phyloP scores from a whole-genome alignment of 2,113 vertebrate species.

The Aegithalos caudatus region DNA sequence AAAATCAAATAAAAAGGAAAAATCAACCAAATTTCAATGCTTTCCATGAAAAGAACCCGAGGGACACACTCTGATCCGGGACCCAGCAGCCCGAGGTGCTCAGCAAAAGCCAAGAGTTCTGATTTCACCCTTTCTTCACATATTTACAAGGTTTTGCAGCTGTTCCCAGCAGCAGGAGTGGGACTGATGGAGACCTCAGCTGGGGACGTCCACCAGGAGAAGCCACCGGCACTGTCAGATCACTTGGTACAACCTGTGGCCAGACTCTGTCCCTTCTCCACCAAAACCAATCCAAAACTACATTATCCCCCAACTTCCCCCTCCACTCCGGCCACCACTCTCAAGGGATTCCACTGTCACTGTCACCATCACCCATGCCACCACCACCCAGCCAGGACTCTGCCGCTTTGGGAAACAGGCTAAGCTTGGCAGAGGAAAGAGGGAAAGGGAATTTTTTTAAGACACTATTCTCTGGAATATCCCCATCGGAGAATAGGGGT shows the following conservation, averaged over 20 bases:
- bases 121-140: conserved; percentile 61
- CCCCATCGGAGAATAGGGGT: background rate
- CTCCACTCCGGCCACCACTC: background rate
- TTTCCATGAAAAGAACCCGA: conserved; percentile 67
- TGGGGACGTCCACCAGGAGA: background rate
- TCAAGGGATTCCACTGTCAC: background rate
- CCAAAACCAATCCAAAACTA: background rate
- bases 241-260: background rate
- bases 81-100: conserved; percentile 65
- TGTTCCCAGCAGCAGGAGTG: background rate
- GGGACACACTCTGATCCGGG: conserved; percentile 1
- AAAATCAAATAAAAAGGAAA: conserved; percentile 55
- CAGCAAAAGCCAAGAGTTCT: conserved; percentile 73
- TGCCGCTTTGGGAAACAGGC: background rate
- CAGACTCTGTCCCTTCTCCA: background rate
- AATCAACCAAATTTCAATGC: conserved; percentile 73
- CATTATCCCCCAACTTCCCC: background rate
- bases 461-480: background rate
- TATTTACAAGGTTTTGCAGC: conserved; percentile 22
- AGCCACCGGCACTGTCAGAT: background rate
- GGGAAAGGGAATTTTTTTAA: background rate
- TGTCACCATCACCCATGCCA: background rate
- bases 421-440: background rate
- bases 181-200: background rate
- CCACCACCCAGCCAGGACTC: background rate